Percentiles rank a stretch among this genome's conserved stretches.
Conservation (phyloP, 2,797 vertebrate genomes). For the Poeciliopsis infans region DNA sequence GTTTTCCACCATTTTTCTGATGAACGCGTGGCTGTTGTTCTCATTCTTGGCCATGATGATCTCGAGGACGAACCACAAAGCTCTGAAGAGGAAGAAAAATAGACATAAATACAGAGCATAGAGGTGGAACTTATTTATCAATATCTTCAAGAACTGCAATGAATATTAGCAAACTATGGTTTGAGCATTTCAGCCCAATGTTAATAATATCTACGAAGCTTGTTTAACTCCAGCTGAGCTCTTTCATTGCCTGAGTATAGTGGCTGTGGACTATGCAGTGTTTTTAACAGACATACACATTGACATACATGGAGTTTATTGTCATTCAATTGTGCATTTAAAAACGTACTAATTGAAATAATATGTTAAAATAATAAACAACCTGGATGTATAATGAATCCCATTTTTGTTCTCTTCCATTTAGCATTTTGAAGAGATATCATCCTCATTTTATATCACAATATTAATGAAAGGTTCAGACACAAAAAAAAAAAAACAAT, state of each 20-base stretch:
- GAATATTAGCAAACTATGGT: not conserved
- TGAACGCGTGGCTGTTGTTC: slow-evolving; percentile 98
- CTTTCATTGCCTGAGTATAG: not conserved
- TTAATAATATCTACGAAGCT: not conserved
- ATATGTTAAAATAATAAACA: not conserved
- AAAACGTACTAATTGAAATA: too few species aligned
- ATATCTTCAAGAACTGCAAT: not conserved
- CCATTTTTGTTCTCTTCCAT: not conserved
- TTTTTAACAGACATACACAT: not conserved
- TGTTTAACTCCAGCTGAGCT: not conserved
- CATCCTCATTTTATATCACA: not conserved
- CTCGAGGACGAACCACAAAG: slow-evolving; percentile 97
- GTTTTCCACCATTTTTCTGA: slow-evolving; percentile 99
- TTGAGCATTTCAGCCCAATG: not conserved
- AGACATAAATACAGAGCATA: slow-evolving; percentile 7
- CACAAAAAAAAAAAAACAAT: not conserved
- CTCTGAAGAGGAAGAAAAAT: slow-evolving; percentile 75
- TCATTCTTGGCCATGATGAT: slow-evolving; percentile 99
- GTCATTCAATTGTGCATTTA: too few species aligned
- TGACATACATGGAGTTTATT: too few species aligned
- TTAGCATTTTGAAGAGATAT: not conserved
- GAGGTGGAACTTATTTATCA: not conserved
- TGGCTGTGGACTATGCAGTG: not conserved
- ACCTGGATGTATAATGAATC: not conserved
- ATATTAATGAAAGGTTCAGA: not conserved